phyloP scores from a whole-genome alignment of 1,140 invertebrate species.

The Rhynchophorus ferrugineus region DNA sequence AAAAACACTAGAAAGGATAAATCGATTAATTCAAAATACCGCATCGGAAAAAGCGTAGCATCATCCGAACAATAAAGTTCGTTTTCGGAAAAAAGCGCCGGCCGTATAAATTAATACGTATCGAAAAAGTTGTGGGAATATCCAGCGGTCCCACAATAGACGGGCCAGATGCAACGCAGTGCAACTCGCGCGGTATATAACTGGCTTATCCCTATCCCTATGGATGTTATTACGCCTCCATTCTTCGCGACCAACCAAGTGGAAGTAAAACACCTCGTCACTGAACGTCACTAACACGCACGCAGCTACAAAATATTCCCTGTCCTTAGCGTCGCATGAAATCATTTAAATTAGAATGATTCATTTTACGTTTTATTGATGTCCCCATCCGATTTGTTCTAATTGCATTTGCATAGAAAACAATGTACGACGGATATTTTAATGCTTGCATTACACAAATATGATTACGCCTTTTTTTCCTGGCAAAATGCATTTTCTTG shows the following conservation, averaged over 20 bases:
- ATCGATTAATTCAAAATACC: too few species aligned
- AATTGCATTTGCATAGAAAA: not conserved
- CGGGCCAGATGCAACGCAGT: conserved; percentile 35
- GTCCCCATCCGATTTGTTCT: not conserved
- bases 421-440: too few species aligned
- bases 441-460: too few species aligned
- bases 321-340: conserved; percentile 9
- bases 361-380: conserved; percentile 5
- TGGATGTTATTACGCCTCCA: conserved; percentile 34
- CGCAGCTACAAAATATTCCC: conserved; percentile 19
- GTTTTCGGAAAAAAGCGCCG: too few species aligned
- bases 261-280: conserved; percentile 39
- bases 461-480: too few species aligned
- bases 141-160: conserved; percentile 32
- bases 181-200: conserved; percentile 31
- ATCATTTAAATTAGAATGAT: conserved; percentile 15
- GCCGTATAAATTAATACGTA: not conserved
- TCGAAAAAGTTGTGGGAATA: conserved; percentile 32
- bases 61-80: too few species aligned
- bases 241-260: conserved; percentile 36
- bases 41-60: too few species aligned
- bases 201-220: conserved; percentile 37
- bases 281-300: conserved; percentile 33
- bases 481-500: too few species aligned
- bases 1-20: too few species aligned